phyloP scores from a whole-genome alignment of 2,113 vertebrate genomes.

The Halichoeres trimaculatus region DNA sequence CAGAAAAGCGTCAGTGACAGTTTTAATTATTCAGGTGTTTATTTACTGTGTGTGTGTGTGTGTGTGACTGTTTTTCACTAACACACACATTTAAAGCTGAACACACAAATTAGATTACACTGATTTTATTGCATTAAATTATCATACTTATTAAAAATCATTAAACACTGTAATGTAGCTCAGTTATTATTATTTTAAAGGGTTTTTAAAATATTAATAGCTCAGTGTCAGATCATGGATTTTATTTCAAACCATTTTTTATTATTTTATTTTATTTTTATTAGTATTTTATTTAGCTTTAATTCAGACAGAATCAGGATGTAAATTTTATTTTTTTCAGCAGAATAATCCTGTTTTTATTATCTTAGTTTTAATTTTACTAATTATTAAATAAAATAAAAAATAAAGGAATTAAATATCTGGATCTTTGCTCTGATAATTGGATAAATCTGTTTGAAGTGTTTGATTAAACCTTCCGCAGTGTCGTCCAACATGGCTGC shows the following conservation, averaged over 20 bases:
- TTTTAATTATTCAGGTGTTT: conserved; percentile 47
- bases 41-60: conserved; percentile 24
- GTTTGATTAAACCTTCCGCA: not conserved
- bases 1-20: conserved; percentile 3
- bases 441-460: not conserved
- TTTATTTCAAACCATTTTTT: not conserved
- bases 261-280: too few relatives aligned
- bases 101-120: not conserved
- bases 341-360: too few relatives aligned
- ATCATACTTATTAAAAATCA: not conserved
- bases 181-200: not conserved
- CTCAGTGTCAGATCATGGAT: not conserved
- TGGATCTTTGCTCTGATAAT: too few relatives aligned
- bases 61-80: not conserved
- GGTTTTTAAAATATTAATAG: not conserved
- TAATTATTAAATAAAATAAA: too few relatives aligned
- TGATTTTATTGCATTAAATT: conserved; percentile 10
- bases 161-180: not conserved
- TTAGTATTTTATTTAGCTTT: too few relatives aligned
- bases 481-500: not conserved
- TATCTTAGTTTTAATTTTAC: too few relatives aligned
- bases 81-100: not conserved
- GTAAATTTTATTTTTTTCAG: too few relatives aligned
- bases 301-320: too few relatives aligned
- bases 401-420: too few relatives aligned